Evolutionary conservation across 2,797 vertebrate genomes (phyloP), one percentile per base, ranked within the genome.

Genomic region (Allobates femoralis): DNA sequence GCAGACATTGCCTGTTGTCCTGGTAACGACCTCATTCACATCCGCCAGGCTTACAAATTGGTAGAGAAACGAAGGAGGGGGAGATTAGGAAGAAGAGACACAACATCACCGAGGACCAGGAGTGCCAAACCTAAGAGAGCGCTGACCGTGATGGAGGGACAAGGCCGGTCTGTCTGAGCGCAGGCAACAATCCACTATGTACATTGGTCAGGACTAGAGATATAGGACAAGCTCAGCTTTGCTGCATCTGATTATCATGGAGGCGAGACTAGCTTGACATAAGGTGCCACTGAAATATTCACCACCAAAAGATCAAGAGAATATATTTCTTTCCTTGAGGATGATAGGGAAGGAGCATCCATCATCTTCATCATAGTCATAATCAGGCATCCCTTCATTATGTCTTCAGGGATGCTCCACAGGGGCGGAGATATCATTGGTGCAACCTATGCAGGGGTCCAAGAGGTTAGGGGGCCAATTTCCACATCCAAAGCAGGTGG

Each of bases 11-110:
- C 37, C 86, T 18, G 86, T 87, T 87, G 81, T 69, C 76, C 50
- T 83, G 81, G 86, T 80, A 84, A 87, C 41, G 66, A 41, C 81
- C 81, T 84, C 81, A 84, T 87, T 87, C 66, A 87, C 69, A 80
- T 80, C 66, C 66, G 62, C 66, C 10, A 56, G 71, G 60, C 50
- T 81, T 32, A 77, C 62, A 77, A 81, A 62, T 51, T 23, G 60
- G 16, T 55, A 62, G 16, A 56, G 73, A 75, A 77, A 32, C 11
- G n/a, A 74, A 32, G 41, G 37, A 51, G 37, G 55, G 64, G 14
- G 60, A 34, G 23, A 66, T 2, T 16, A 26, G 46, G 10, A 51
- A 28, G 50, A 62, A 60, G 50, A 71, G 26, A 60, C 37, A 79
- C 32, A 60, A 75, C 15, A 64, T 26, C 26, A 60, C 1, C 19